phyloP scores from a whole-genome alignment of 1,140 invertebrate species.

The Samia ricini region DNA sequence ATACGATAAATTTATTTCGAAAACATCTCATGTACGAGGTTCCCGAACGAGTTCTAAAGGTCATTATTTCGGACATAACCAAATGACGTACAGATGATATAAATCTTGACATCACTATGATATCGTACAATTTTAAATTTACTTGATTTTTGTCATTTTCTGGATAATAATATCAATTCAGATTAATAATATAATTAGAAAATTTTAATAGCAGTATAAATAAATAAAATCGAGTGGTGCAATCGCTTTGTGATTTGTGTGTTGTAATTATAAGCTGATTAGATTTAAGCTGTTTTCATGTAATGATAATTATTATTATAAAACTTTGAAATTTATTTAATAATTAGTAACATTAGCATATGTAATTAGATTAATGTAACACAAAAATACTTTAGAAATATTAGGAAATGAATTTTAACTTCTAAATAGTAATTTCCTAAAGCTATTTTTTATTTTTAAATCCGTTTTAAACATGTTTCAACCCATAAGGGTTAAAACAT shows the following conservation, averaged over 20 bases:
- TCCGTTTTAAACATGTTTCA: too few species aligned
- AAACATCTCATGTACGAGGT: too few species aligned
- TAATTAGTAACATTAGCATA: background rate
- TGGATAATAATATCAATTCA: too few species aligned
- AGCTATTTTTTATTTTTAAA: background rate
- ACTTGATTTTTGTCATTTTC: too few species aligned
- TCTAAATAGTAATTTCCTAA: background rate
- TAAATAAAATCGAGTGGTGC: constrained; percentile 29
- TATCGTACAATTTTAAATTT: too few species aligned
- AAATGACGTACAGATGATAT: too few species aligned
- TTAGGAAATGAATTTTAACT: background rate
- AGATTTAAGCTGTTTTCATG: constrained; percentile 21
- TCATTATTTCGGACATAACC: too few species aligned
- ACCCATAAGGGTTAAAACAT: too few species aligned
- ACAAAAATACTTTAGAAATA: background rate
- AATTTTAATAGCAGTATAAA: constrained; percentile 26
- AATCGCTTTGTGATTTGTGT: constrained; percentile 35
- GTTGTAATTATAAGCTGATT: constrained; percentile 19
- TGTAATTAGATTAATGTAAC: background rate
- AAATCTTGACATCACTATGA: too few species aligned
- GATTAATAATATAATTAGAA: background rate
- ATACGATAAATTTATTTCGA: too few species aligned
- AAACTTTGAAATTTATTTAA: background rate
- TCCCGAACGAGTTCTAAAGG: too few species aligned
- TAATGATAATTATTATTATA: background rate